Evolutionary conservation across 1,140 invertebrate species (phyloP).

Genomic region (Drosophila kohkoa): DNA sequence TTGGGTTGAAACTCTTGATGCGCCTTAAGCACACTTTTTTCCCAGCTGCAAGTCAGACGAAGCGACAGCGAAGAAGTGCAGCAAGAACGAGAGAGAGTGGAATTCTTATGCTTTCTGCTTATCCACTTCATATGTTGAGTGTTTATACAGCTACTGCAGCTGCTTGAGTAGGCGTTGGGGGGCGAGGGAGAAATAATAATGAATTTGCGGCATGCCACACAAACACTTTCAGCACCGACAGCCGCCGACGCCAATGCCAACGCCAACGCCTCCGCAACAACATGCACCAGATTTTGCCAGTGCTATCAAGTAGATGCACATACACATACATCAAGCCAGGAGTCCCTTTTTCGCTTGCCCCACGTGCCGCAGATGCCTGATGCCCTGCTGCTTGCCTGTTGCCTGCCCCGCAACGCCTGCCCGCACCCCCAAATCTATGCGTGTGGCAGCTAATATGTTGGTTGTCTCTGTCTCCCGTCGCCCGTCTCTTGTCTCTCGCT

Average conservation of each 20-base stretch:
- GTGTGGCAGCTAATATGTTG: slow-evolving; percentile 81
- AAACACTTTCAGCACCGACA: slow-evolving; percentile 60
- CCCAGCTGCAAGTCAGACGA: background rate
- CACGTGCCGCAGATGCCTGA: background rate
- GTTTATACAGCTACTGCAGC: slow-evolving; percentile 44
- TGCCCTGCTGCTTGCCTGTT: background rate
- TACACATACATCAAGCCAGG: slow-evolving; percentile 67
- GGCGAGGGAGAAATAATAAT: slow-evolving; percentile 68
- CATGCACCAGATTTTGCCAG: slow-evolving; percentile 72
- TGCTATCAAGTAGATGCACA: slow-evolving; percentile 73
- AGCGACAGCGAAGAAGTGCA: background rate
- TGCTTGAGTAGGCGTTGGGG: slow-evolving; percentile 22
- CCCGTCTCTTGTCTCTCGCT: slow-evolving; percentile 48
- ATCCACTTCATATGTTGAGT: slow-evolving; percentile 50
- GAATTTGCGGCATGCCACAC: slow-evolving; percentile 79
- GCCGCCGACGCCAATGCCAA: slow-evolving; percentile 6
- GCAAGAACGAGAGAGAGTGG: background rate
- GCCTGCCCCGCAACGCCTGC: slow-evolving; percentile 12
- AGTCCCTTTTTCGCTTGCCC: slow-evolving; percentile 25
- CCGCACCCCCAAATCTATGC: background rate
- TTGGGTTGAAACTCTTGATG: slow-evolving; percentile 21
- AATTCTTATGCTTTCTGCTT: slow-evolving; percentile 27
- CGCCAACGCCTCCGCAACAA: slow-evolving; percentile 55
- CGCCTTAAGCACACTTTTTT: slow-evolving; percentile 37
- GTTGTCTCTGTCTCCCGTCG: slow-evolving; percentile 59